Conservation (phyloP, 1,140 invertebrate species). For the Polypedilum pembai region DNA sequence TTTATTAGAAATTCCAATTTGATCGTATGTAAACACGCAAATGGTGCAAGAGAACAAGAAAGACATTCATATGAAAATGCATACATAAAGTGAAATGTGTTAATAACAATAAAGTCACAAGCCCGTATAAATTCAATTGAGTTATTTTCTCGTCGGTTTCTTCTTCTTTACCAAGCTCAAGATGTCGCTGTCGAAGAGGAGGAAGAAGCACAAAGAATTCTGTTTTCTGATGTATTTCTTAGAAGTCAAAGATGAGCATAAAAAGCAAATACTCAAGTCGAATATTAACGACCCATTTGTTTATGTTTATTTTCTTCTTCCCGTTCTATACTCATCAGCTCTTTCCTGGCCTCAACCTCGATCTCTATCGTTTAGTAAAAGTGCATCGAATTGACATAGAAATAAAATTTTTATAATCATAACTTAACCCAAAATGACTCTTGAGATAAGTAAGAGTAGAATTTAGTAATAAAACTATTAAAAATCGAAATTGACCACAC, state of each 20-base stretch:
- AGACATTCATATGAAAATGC: not conserved
- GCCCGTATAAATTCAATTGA: not conserved
- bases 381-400: no score
- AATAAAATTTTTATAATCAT: no score
- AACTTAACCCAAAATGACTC: no score
- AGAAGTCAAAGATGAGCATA: conserved; percentile 17
- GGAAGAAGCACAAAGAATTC: not conserved
- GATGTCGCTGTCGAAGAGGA: not conserved
- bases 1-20: conserved; percentile 13
- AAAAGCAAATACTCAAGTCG: not conserved
- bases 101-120: conserved; percentile 19
- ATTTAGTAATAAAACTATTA: no score
- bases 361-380: no score
- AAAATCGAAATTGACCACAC: not conserved
- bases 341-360: not conserved
- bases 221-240: not conserved
- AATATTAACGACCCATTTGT: conserved; percentile 19
- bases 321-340: not conserved
- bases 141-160: no score
- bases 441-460: no score
- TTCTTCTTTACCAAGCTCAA: not conserved
- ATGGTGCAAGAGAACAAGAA: not conserved
- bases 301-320: conserved; percentile 7
- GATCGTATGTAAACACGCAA: conserved; percentile 11
- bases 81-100: not conserved